Conservation (phyloP, 2,797 vertebrate species). For the Sebastolobus altivelis region DNA sequence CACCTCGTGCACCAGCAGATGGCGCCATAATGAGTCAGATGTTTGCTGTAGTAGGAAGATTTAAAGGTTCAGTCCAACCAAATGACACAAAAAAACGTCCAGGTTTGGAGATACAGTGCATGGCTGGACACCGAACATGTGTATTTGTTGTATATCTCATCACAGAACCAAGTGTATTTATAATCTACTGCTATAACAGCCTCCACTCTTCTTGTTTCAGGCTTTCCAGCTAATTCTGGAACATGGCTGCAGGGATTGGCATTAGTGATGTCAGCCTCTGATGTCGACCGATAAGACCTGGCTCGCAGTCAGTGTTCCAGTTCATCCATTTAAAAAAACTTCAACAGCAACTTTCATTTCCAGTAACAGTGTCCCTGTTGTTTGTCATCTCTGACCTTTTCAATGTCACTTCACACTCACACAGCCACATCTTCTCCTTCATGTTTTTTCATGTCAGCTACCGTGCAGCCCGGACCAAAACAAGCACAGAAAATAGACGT, state of each 20-base stretch:
- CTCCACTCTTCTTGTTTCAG: neutral
- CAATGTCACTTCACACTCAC: neutral
- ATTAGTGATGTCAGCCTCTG: neutral
- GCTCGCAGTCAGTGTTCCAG: neutral
- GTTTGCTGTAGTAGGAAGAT: no score
- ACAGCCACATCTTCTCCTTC: neutral
- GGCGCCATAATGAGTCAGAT: constrained; percentile 44
- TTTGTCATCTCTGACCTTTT: neutral
- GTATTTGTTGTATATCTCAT: neutral
- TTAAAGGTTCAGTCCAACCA: neutral
- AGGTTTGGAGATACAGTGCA: neutral
- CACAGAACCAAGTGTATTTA: neutral
- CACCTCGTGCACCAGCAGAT: constrained; percentile 62
- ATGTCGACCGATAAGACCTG: neutral
- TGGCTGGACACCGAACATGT: neutral
- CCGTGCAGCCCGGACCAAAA: neutral
- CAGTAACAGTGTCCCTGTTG: neutral
- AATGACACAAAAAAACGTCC: neutral
- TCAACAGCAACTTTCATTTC: neutral
- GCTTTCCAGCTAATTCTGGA: neutral
- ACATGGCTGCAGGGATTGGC: neutral
- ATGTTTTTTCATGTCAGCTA: neutral
- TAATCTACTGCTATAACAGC: neutral
- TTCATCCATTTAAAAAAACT: neutral
- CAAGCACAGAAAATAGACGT: neutral